Evolutionary conservation across 2,797 vertebrate genomes (phyloP), one percentile per base, ranked within the genome.

Genomic region (Eulemur mongoz): DNA sequence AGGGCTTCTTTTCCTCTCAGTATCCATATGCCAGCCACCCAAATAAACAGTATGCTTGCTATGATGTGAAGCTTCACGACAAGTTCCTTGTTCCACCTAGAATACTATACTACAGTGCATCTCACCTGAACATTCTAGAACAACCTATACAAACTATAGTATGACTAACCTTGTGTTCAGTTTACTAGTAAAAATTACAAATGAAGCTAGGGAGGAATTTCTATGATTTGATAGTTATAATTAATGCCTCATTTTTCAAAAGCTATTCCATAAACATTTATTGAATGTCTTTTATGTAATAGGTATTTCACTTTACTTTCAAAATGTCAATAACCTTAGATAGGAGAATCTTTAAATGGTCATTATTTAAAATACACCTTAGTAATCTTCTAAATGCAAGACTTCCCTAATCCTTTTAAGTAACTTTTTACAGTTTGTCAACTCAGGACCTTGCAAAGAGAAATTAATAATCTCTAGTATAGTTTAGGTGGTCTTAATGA

Each of bases 221-320:
- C 65, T 35, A 69, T 35, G 91, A 89, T 93, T 84, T 85, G 17
- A 94, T 59, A 75, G 50, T 48, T 84, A 82, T 59, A 75, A 80
- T 96, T 43, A 75, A 80, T 95, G 54, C 1, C 52, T 87, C 72
- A 73, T 73, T 93, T 96, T 90, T 94, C 48, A 67, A 96, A 96
- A 57, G 17, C 52, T 93, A 63, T 76, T 94, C 75, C 76, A 52
- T 87, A 81, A 94, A 81, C n/a, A 86, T 30, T 89, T 87, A 89
- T 52, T 61, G 30, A 87, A 76, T 89, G 48, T n/a, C 43, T 93
- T 92, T 94, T 82, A 65, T 82, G 6, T 81, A 93, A 81, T 48
- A 95, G 52, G 14, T 35, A 25, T 11, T 83, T 18, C 52, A 40
- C 48, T 93, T 93, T 92, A 48, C 48, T 93, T 97, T 95, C 40